Evolutionary conservation across 2,888 invertebrate species (phyloP), one percentile per base, ranked within the genome.

Genomic region (Drosophila paracracens): DNA sequence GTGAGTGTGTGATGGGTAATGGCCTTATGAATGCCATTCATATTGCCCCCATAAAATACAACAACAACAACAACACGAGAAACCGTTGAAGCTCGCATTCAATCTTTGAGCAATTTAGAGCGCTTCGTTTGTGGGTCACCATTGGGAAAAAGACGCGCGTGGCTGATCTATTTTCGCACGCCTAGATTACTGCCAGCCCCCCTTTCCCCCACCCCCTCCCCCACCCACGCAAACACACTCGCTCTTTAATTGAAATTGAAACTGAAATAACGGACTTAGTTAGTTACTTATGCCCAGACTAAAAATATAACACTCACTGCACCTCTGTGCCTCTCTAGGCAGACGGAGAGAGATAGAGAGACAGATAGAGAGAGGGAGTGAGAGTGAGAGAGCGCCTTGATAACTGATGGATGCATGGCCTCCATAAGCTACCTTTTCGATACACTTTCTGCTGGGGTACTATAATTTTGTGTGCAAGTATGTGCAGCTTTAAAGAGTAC

Each of bases 171-270:
- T 79, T 75, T 86, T 91, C 90, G 86, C 86, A 88, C 86, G 89
- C 65, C 69, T 61, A 46, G 68, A 79, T 79, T 74, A 50, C 18
- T n/a, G 58, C 40, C 57, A 29, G 27, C 31, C 53, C 65, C 62
- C 33, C 27, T 4, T 16, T 13, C 0, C 13, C 36, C 36, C 6
- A 6, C 6, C n/a, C 0, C 0, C 6, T 29, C 46, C 18, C 18
- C 5, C 1, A 21, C 4, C 2, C 0, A 0, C 1, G 4, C 8
- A 13, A 33, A 18, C 11, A 54, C 8, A 48, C 2, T 46, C 40
- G 40, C 66, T 64, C 67, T 74, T 89, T 91, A 87, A 87, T 87
- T 87, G 86, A 85, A 87, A 83, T 83, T 86, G 74, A 80, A 82
- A 82, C 70, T 73, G 81, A 83, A 85, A 90, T 86, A 91, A 88